phyloP scores from a whole-genome alignment of 2,888 invertebrate genomes.

The Melipona bicolor region DNA sequence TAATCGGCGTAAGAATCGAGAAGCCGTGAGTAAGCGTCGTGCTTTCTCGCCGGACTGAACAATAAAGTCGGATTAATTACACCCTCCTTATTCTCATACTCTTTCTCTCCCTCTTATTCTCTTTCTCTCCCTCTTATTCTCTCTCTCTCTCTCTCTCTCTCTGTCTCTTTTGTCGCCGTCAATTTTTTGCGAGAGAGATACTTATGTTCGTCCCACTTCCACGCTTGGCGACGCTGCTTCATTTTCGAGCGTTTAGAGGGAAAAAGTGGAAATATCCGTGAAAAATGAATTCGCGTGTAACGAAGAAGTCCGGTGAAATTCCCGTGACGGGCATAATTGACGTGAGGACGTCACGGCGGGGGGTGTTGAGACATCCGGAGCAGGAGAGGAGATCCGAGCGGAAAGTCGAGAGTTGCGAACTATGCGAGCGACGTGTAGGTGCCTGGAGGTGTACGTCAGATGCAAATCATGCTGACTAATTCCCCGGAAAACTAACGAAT shows the following conservation, averaged over 20 bases:
- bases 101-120: background rate
- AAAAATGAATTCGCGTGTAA: slow-evolving; percentile 34
- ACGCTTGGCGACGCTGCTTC: too few relatives aligned
- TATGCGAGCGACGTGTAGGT: slow-evolving; percentile 80
- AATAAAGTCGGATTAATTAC: slow-evolving; percentile 38
- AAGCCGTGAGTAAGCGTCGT: slow-evolving; percentile 50
- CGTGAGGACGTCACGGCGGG: slow-evolving; percentile 65
- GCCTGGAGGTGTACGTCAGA: slow-evolving; percentile 81
- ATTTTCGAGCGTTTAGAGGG: background rate
- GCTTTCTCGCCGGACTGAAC: slow-evolving; percentile 30
- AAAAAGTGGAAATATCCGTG: slow-evolving; percentile 4
- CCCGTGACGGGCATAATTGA: slow-evolving; percentile 77
- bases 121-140: too few relatives aligned
- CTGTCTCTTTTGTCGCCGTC: too few relatives aligned
- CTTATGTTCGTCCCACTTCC: too few relatives aligned
- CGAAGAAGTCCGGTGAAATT: slow-evolving; percentile 55
- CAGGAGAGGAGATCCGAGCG: slow-evolving; percentile 67
- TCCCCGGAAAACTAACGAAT: slow-evolving; percentile 81
- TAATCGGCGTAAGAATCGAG: slow-evolving; percentile 73
- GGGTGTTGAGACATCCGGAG: slow-evolving; percentile 77
- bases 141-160: background rate
- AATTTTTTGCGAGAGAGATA: background rate
- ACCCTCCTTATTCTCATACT: background rate
- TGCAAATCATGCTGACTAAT: slow-evolving; percentile 83
- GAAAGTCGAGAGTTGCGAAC: slow-evolving; percentile 76